phyloP scores from a whole-genome alignment of 2,113 vertebrate genomes.

The Eublepharis macularius region DNA sequence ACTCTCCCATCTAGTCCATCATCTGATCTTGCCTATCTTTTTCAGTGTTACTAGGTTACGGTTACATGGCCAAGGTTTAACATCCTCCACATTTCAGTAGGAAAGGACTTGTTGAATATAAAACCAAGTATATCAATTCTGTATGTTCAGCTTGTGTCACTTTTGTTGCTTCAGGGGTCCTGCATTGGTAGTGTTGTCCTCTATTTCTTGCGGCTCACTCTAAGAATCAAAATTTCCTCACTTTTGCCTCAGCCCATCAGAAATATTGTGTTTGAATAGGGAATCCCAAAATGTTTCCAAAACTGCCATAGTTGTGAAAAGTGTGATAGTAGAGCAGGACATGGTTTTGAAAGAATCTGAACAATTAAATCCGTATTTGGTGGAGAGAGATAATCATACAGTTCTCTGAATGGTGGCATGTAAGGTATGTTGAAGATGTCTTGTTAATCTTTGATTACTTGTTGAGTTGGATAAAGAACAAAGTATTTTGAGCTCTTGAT shows the following conservation, averaged over 20 bases:
- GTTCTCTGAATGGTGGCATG: background rate
- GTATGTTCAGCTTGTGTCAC: background rate
- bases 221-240: background rate
- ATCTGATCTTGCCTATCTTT: no score
- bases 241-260: background rate
- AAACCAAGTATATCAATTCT: background rate
- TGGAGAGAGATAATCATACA: background rate
- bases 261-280: background rate
- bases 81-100: no score
- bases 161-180: background rate
- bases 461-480: slow-evolving; percentile 33
- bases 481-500: slow-evolving; percentile 24
- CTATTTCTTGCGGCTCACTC: no score
- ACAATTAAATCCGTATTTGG: no score
- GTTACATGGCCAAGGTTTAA: no score
- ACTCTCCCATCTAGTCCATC: no score
- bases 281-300: background rate
- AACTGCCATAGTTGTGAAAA: no score
- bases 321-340: no score
- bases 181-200: background rate
- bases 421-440: slow-evolving; percentile 37
- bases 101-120: no score
- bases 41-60: no score
- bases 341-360: no score
- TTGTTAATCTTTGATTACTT: slow-evolving; percentile 38